Evolutionary conservation across 2,113 vertebrate genomes (phyloP), one percentile per base, ranked within the genome.

Genomic region (Phylloscopus whistleri): DNA sequence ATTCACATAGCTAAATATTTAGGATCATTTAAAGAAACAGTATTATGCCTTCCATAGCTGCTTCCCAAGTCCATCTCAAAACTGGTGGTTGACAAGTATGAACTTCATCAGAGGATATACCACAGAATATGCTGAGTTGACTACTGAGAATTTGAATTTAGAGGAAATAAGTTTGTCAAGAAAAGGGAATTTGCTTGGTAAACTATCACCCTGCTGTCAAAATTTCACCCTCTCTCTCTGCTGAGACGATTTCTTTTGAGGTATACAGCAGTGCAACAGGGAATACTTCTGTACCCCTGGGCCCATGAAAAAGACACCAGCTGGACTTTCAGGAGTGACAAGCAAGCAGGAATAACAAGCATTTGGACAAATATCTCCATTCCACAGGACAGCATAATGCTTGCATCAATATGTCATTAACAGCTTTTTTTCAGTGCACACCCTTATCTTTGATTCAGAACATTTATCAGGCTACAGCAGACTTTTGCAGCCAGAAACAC

Each of bases 401-500:
- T 72, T 68, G 26, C 60, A 82, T 14, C 1, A 0, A 13, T 4
- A 9, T 76, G 64, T 56, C 37, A 78, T 58, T 41, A 94, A 62
- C 68, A 75, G 51, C 7, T 60, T 62, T 62, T 74, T 53, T 76
- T 46, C 39, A 58, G 70, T 49, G 12, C 55, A 62, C 53, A 17
- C 13, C n/a, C 67, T 81, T 84, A 96, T 91, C 69, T 84, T 90
- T 77, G 66, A 59, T 92, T 83, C 8, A 4, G 43, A 90, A 60
- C 20, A 26, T 87, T 96, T 96, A 97, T 96, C 96, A 91, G 82
- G 70, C 43, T 70, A 48, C 4, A 80, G 75, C 95, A 97, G 91
- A 88, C 63, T 56, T 89, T 26, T 37, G 30, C 43, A 70, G 58
- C 22, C 63, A 90, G 33, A 92, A 84, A 70, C 2, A n/a, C 37